Percentiles rank a stretch among this genome's conserved stretches.
Evolutionary conservation across 2,113 vertebrate genomes (phyloP).

Genomic region (Bubo scandiacus): DNA sequence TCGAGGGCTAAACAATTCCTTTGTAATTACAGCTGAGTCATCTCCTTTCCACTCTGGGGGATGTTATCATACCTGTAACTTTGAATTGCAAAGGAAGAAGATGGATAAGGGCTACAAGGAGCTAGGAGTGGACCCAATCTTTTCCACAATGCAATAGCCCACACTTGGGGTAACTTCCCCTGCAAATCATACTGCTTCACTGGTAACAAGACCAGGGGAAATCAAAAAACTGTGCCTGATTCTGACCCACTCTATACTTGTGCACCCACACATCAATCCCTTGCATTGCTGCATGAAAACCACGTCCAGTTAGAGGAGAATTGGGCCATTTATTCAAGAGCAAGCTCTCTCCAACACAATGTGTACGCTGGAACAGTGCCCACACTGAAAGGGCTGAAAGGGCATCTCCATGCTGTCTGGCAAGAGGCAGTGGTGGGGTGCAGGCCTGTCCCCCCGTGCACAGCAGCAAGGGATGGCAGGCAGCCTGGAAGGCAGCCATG

Average conservation of each 20-base stretch:
- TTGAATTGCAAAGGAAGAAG: neutral
- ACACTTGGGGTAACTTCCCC: neutral
- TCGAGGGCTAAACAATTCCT: neutral
- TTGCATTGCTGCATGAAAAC: neutral
- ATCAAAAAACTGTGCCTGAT: neutral
- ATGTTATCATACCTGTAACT: neutral
- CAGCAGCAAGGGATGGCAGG: neutral
- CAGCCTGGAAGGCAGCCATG: neutral
- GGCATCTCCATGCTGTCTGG: accelerated
- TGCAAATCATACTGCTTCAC: neutral
- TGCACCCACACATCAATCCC: neutral
- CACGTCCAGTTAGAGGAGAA: neutral
- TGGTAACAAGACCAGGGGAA: neutral
- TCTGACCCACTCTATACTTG: neutral
- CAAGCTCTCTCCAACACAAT: neutral
- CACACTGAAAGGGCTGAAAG: neutral
- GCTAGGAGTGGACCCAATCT: neutral
- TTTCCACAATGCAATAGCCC: neutral
- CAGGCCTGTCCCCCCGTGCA: neutral
- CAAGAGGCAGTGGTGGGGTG: neutral
- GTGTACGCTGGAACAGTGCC: neutral
- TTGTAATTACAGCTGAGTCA: neutral
- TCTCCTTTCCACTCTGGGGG: neutral
- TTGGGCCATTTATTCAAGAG: accelerated
- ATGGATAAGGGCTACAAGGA: neutral